Percentiles rank a stretch among this genome's conserved stretches.
Evolutionary conservation across 2,113 vertebrate genomes (phyloP).

Genomic region (Pontoporia blainvillei): DNA sequence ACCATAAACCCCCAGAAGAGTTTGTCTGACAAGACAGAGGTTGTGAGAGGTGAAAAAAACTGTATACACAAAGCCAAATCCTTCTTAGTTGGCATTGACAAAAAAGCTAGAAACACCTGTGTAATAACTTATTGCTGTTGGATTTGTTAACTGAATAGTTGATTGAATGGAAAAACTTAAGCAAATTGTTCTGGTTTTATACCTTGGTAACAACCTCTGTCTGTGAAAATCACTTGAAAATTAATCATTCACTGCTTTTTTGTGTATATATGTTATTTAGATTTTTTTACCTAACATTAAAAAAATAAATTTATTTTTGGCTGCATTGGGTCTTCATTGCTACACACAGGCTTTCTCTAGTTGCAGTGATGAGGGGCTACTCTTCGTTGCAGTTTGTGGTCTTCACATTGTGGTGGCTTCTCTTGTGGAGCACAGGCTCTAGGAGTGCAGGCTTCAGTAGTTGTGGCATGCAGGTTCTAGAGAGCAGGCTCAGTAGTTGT

Average conservation of each 20-base stretch:
- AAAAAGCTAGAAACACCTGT: neutral
- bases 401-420: too few species aligned
- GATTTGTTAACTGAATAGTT: neutral
- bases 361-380: too few species aligned
- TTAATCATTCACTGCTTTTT: conserved; percentile 3
- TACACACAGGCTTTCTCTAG: too few species aligned
- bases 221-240: conserved; percentile 31
- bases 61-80: neutral
- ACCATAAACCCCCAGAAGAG: neutral
- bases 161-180: neutral
- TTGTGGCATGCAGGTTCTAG: too few species aligned
- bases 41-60: neutral
- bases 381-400: too few species aligned
- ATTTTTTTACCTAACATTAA: neutral
- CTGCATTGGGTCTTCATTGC: too few species aligned
- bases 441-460: too few species aligned
- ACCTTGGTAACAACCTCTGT: neutral
- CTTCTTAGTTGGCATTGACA: neutral
- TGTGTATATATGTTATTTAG: neutral
- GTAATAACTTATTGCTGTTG: neutral
- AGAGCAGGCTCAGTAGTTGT: too few species aligned
- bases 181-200: neutral
- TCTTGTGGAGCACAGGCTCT: too few species aligned
- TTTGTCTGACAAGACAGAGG: neutral
- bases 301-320: too few species aligned